phyloP scores from a whole-genome alignment of 2,797 vertebrate species.

The Amblyraja radiata region DNA sequence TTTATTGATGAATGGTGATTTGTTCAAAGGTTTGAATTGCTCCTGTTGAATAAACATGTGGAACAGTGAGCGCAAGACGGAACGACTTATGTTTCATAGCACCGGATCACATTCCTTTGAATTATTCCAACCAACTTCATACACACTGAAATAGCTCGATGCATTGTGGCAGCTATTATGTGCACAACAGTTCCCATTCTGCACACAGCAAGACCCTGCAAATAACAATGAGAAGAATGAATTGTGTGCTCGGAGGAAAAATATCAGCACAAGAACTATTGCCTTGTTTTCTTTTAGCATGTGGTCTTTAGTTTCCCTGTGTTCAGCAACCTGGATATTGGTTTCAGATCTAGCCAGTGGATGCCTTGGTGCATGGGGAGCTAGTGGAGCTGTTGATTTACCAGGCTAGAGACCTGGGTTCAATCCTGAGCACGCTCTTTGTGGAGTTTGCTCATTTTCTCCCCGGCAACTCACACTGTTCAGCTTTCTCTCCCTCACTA shows the following conservation, averaged over 20 bases:
- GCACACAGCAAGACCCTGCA: too few species aligned
- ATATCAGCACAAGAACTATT: not conserved
- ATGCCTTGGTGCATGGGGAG: not conserved
- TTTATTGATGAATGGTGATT: not conserved
- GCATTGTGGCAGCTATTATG: not conserved
- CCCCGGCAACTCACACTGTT: too few species aligned
- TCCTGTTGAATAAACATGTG: not conserved
- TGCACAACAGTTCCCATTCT: not conserved
- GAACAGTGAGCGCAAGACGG: not conserved
- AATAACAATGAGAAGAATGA: not conserved
- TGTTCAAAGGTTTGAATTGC: not conserved
- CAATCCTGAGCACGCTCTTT: too few species aligned
- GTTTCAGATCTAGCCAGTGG: not conserved
- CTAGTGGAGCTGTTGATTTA: too few species aligned
- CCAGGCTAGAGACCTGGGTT: too few species aligned
- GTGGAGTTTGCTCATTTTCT: too few species aligned
- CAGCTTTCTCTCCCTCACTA: too few species aligned
- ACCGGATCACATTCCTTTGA: not conserved
- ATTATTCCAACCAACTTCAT: not conserved
- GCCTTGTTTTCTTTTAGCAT: not conserved
- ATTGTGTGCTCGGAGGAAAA: not conserved
- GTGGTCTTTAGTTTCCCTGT: not conserved
- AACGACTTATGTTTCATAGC: not conserved
- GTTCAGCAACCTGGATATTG: not conserved
- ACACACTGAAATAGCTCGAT: not conserved